phyloP scores from a whole-genome alignment of 2,888 invertebrate species.

The Lamellibrachia columna region DNA sequence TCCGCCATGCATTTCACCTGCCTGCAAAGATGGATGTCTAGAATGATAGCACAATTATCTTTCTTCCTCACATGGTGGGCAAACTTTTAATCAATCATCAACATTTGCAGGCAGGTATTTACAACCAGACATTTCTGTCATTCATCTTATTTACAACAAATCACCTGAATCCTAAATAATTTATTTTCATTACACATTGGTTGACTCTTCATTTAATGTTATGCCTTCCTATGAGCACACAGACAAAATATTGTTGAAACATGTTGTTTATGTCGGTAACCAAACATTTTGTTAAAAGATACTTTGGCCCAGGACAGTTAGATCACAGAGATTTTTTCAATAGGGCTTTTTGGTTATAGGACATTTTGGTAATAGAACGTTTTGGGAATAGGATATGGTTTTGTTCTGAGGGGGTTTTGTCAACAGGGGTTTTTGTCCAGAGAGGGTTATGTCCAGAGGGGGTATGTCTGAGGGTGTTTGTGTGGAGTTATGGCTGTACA shows the following conservation, averaged over 20 bases:
- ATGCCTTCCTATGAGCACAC: background rate
- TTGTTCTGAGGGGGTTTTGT: too few relatives aligned
- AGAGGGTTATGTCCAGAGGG: too few relatives aligned
- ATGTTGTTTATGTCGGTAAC: background rate
- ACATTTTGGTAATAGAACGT: too few relatives aligned
- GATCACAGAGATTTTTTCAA: too few relatives aligned
- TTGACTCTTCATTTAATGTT: background rate
- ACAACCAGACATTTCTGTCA: background rate
- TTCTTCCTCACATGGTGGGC: background rate
- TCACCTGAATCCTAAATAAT: background rate
- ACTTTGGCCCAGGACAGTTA: too few relatives aligned
- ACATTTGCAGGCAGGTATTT: background rate
- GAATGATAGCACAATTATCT: conserved; percentile 16
- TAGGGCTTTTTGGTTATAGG: too few relatives aligned
- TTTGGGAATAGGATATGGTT: too few relatives aligned
- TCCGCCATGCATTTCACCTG: conserved; percentile 3
- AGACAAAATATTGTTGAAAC: background rate
- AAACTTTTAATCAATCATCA: background rate
- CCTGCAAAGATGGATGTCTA: conserved; percentile 16
- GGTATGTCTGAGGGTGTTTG: too few relatives aligned
- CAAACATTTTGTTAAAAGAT: too few relatives aligned
- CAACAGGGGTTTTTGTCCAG: too few relatives aligned
- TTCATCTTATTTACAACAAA: background rate
- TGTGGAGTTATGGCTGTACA: too few relatives aligned
- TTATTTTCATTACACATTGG: background rate